Evolutionary conservation across 1,140 invertebrate species (phyloP).

Genomic region (Listronotus oregonensis): DNA sequence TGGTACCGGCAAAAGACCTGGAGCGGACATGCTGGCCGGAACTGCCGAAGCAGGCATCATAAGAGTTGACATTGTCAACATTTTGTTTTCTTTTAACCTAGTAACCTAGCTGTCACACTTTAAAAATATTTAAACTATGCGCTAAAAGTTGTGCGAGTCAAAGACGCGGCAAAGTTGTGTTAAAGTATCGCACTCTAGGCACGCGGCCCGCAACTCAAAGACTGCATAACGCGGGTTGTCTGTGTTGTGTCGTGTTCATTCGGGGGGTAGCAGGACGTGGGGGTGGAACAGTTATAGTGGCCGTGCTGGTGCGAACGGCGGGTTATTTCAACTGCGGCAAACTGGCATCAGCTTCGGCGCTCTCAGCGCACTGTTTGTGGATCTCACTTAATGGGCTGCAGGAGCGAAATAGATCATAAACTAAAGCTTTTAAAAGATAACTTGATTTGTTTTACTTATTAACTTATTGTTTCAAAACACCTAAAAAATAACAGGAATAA

Average conservation of each 20-base stretch:
- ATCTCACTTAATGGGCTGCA: slow-evolving; percentile 38
- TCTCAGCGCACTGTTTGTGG: slow-evolving; percentile 47
- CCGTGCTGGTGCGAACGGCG: slow-evolving; percentile 49
- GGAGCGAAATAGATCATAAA: slow-evolving; percentile 38
- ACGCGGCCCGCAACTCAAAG: slow-evolving; percentile 52
- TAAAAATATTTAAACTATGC: slow-evolving; percentile 46
- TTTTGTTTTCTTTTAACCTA: slow-evolving; percentile 26
- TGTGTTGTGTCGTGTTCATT: slow-evolving; percentile 48
- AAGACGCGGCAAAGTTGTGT: slow-evolving; percentile 26
- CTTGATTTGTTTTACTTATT: slow-evolving; percentile 28
- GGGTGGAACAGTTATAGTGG: slow-evolving; percentile 46
- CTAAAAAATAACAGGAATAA: neutral
- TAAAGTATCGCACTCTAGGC: slow-evolving; percentile 45
- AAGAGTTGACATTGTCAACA: slow-evolving; percentile 55
- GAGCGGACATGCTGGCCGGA: slow-evolving; percentile 46
- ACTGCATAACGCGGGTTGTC: slow-evolving; percentile 50
- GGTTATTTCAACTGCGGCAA: slow-evolving; percentile 52
- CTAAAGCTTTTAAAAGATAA: slow-evolving; percentile 32
- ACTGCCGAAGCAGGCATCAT: slow-evolving; percentile 55
- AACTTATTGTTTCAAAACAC: slow-evolving; percentile 10
- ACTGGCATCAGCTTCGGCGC: slow-evolving; percentile 51
- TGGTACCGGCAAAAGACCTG: slow-evolving; percentile 49
- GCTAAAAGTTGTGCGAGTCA: slow-evolving; percentile 26
- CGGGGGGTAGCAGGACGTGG: slow-evolving; percentile 46
- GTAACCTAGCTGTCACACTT: too few relatives aligned